These are phyloP conservation scores for Synergus itoensis DNA, from an alignment of 2,888 invertebrate genomes.

Conservation along the genomic window DNA sequence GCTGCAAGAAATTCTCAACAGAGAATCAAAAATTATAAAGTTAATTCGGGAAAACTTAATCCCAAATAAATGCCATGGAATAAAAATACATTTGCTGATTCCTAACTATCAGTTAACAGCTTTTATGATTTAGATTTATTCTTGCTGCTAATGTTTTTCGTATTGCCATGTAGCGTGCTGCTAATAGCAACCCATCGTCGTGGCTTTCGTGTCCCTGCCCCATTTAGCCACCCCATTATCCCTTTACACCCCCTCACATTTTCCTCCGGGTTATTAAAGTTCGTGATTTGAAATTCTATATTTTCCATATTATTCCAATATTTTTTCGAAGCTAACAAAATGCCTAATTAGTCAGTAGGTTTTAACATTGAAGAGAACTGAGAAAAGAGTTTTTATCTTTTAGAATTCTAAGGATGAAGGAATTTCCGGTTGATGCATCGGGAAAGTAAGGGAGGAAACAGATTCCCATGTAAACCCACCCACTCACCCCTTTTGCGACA, in stretches of 20 bases:
- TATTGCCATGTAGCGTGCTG: slow-evolving; percentile 66
- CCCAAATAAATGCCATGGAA: no score
- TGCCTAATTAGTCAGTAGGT: not conserved
- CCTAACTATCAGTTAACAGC: slow-evolving; percentile 12
- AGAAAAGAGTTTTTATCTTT: not conserved
- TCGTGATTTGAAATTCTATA: slow-evolving; percentile 26
- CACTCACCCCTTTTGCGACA: slow-evolving; percentile 54
- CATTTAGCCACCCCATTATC: slow-evolving; percentile 48
- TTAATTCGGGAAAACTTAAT: no score
- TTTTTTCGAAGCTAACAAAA: not conserved
- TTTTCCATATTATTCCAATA: not conserved
- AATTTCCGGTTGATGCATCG: slow-evolving; percentile 56
- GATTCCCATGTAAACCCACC: slow-evolving; percentile 58
- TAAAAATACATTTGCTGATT: not conserved
- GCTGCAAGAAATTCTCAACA: not conserved
- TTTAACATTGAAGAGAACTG: not conserved
- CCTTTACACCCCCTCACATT: slow-evolving; percentile 1
- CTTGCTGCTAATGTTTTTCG: slow-evolving; percentile 63
- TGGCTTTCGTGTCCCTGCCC: slow-evolving; percentile 59
- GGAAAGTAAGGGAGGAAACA: slow-evolving; percentile 49
- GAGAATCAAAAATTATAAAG: no score
- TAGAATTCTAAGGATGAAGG: slow-evolving; percentile 8
- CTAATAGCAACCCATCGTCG: slow-evolving; percentile 57
- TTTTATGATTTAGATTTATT: slow-evolving; percentile 47
- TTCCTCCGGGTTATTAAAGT: slow-evolving; percentile 8